phyloP scores from a whole-genome alignment of 2,797 vertebrate genomes.

The Sphaeramia orbicularis region DNA sequence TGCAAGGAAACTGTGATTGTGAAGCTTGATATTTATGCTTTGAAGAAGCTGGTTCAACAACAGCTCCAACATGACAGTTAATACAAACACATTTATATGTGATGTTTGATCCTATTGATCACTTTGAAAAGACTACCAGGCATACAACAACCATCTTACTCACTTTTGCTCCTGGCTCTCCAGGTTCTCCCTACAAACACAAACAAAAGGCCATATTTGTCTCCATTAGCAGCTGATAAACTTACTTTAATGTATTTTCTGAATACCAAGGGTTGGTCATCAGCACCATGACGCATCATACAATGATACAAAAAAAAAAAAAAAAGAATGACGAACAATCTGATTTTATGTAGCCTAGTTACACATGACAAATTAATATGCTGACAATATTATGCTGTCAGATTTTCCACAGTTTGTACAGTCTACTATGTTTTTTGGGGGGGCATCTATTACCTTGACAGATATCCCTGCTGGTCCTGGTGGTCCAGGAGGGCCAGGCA shows the following conservation, averaged over 20 bases:
- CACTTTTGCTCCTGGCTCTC: slow-evolving; percentile 86
- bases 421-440: neutral
- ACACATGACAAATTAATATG: neutral
- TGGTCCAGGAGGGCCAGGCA: slow-evolving; percentile 84
- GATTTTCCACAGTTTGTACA: neutral
- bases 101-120: no score
- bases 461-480: slow-evolving; percentile 85
- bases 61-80: no score
- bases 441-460: slow-evolving; percentile 86
- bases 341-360: neutral
- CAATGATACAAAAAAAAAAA: no score
- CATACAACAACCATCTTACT: slow-evolving; percentile 45
- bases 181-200: slow-evolving; percentile 86
- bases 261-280: no score
- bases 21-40: slow-evolving; percentile 1
- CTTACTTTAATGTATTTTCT: neutral
- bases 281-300: neutral
- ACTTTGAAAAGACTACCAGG: slow-evolving; percentile 2
- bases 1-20: slow-evolving; percentile 13
- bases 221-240: neutral
- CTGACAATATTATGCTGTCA: neutral
- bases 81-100: no score
- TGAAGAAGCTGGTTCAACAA: neutral
- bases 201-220: slow-evolving; percentile 16
- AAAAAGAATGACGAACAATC: neutral